Base-by-base conservation (phyloP, 1,140 invertebrate species). In the Potamilus streckersoni region DNA sequence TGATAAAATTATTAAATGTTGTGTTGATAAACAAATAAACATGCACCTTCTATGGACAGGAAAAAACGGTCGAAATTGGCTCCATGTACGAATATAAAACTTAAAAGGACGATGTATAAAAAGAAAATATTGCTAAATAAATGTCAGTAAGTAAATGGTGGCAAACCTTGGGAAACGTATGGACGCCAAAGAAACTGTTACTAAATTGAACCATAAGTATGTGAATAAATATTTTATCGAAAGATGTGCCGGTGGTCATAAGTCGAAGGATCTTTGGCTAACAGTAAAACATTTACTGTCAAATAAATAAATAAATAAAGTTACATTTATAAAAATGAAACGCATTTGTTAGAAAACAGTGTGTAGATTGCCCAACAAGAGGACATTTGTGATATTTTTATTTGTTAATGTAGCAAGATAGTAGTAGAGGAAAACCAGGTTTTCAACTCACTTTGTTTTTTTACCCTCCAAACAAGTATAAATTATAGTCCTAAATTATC, bases 241-340 rank as follows among this genome's bases (percentile, higher is more conserved):
- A 49, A 63, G 70, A 64, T 72, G 60, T 64, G 60, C 60, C 55
- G 70, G 20, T 56, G 71, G 71, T 3, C 63, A 62, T 11, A 73
- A 73, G n/a, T 73, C 71, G 12, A 65, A 73, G 62, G 60, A 66
- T 20, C 66, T 73, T 23, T 73, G 71, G 63, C 62, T 49, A 16
- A 73, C 56, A n/a, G 66, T 73, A 14, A 65, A 73, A 59, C 71
- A 62, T 57, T 73, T 66, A 19, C 19, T 73, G 2, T 66, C 49
- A 17, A 69, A 49, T 60, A 71, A 71, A 13, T 3, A 17, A 69
- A 49, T 60, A 71, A 71, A 13, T 3, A 55, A 14, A 67, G 19
- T 2, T n/a, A n/a, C 19, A 13, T 67, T 8, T 23, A 67, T 31
- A 56, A 67, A 67, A 67, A 67, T 49, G 66, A 67, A 6, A 55